Base-by-base conservation (phyloP, 1,140 invertebrate genomes). In the Sogatella furcifera region DNA sequence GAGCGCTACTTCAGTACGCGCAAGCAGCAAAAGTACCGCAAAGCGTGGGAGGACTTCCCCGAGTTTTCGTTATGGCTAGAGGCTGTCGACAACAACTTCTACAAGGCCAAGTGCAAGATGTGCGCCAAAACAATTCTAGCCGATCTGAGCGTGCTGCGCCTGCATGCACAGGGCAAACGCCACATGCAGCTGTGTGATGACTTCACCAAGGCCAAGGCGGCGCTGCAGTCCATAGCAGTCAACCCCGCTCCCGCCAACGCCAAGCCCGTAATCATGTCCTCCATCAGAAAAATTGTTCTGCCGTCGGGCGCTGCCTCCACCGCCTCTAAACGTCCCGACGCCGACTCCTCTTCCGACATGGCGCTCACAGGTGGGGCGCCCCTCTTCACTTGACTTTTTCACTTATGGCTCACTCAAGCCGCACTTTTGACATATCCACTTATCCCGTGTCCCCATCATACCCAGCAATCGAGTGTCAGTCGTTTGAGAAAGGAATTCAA, bases 21-120 rank as follows among this genome's bases (percentile, higher is more conserved):
- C 55, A 62, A 59, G 49, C 28, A 59, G 42, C 64, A 65, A 57
- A 65, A 65, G 22, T 66, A 66, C 58, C 56, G 65, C 31, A 57
- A 62, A 55, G 65, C 63, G 38, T 67, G 66, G 66, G 63, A 64
- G 55, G 38, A 64, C 22, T 59, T 62, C 31, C 65, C 65, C 24
- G 62, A 66, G 55, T 67, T 66, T 31, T 42, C 60, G 42, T 41
- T 54, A 9, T 67, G 66, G 66, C 49, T 67, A 19, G 55, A 59
- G 41, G 52, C 61, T 10, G 59, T 61, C 41, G 56, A 61, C 11
- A 61, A 60, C 41, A 62, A 64, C 44, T 43, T 54, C 34, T 65
- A 64, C 41, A 67, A 67, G 41, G 66, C 66, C 14, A 60, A 54
- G 60, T 67, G 66, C 14, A 59, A 66, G 52, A 58, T 65, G 22